Evolutionary conservation across 2,888 invertebrate species (phyloP).

Genomic region (Stictocephala bisonia): DNA sequence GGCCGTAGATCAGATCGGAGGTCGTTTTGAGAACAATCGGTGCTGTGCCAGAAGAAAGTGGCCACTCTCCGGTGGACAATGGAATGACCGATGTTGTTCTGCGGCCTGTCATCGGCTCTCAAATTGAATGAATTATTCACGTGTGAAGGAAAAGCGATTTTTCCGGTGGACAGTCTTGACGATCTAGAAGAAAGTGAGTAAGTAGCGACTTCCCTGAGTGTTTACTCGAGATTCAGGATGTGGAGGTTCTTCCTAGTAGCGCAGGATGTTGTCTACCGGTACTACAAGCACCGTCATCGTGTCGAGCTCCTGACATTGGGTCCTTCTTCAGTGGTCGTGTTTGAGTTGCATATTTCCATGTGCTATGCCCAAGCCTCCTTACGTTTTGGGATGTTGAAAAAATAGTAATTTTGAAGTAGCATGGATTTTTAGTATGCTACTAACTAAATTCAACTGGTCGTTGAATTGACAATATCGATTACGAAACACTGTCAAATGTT

Average conservation of each 20-base stretch:
- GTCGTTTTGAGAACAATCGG: slow-evolving; percentile 14
- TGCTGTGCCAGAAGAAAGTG: background rate
- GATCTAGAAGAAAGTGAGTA: too few species aligned
- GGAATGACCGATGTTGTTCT: background rate
- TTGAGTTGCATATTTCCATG: too few species aligned
- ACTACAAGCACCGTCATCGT: background rate
- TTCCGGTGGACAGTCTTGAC: too few species aligned
- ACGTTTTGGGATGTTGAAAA: too few species aligned
- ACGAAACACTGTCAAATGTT: too few species aligned
- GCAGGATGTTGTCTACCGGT: background rate
- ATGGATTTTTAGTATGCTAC: too few species aligned
- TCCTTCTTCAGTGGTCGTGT: too few species aligned
- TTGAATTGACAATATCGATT: too few species aligned
- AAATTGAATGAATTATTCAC: background rate
- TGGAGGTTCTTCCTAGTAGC: background rate
- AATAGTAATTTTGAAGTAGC: too few species aligned
- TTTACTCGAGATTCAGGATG: background rate
- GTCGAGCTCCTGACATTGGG: background rate
- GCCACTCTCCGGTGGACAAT: background rate
- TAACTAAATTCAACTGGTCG: too few species aligned
- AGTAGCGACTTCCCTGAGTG: background rate
- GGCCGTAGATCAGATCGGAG: too few species aligned
- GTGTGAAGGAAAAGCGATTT: slow-evolving; percentile 20
- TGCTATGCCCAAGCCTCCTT: too few species aligned
- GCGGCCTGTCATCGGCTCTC: slow-evolving; percentile 13